Conservation (phyloP, 2,888 invertebrate genomes). For the Teleiodes luculella region DNA sequence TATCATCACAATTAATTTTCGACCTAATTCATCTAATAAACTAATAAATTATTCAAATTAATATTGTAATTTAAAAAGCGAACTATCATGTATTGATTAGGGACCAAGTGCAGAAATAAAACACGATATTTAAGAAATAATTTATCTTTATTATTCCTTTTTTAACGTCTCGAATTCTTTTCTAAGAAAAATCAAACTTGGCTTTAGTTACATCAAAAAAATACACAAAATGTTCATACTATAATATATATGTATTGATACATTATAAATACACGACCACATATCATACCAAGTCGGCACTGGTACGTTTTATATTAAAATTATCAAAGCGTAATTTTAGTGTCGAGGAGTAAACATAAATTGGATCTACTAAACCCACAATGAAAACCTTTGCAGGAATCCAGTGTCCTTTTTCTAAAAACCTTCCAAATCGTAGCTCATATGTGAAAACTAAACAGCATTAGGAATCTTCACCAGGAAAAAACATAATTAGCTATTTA, state of each 20-base stretch:
- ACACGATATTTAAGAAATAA: slow-evolving; percentile 73
- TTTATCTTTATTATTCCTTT: slow-evolving; percentile 75
- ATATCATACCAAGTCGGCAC: slow-evolving; percentile 46
- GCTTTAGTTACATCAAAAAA: slow-evolving; percentile 77
- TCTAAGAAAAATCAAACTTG: slow-evolving; percentile 76
- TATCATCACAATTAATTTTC: background rate
- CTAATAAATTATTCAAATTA: no score
- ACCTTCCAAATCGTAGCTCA: background rate
- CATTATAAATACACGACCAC: slow-evolving; percentile 60
- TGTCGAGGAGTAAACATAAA: slow-evolving; percentile 11
- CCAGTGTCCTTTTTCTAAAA: background rate
- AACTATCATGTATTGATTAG: background rate
- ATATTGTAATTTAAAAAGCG: slow-evolving; percentile 9
- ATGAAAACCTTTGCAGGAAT: background rate
- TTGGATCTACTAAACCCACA: background rate
- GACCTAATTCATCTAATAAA: no score
- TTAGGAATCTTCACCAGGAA: background rate
- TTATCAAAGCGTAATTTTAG: slow-evolving; percentile 47
- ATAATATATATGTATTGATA: slow-evolving; percentile 53
- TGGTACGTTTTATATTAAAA: slow-evolving; percentile 39
- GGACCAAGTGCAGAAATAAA: slow-evolving; percentile 45
- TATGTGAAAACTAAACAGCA: no score
- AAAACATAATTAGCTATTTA: background rate
- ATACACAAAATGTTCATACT: slow-evolving; percentile 72
- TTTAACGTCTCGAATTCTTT: slow-evolving; percentile 73